These are phyloP conservation scores for Geopemphigus sp. DNA, from an alignment of 1,140 invertebrate genomes.

Conservation along the genomic window DNA sequence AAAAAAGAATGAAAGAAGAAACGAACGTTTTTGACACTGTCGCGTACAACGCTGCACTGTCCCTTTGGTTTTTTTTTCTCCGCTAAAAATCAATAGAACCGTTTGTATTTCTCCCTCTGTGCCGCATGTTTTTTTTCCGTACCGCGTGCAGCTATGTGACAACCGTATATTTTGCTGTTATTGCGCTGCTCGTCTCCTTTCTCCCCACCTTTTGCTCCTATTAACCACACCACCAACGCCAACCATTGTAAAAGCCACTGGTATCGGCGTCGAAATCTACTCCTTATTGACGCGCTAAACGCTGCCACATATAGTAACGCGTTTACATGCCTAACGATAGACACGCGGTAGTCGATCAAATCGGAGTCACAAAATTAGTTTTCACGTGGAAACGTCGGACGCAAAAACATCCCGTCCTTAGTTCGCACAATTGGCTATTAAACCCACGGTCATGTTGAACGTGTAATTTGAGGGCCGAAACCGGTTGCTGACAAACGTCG, in stretches of 20 bases:
- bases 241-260: neutral
- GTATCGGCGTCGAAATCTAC: neutral
- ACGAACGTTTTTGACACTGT: constrained; percentile 6
- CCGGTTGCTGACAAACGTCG: too few relatives aligned
- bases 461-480: too few relatives aligned
- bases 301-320: too few relatives aligned
- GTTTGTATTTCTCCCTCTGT: constrained; percentile 22
- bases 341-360: too few relatives aligned
- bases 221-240: neutral
- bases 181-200: neutral
- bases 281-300: neutral
- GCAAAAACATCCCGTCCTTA: too few relatives aligned
- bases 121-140: neutral
- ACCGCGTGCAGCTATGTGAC: neutral
- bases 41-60: neutral
- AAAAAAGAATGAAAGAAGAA: neutral
- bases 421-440: too few relatives aligned
- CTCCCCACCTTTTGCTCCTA: neutral
- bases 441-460: too few relatives aligned
- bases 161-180: neutral
- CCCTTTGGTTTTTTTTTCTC: constrained; percentile 12
- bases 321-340: too few relatives aligned
- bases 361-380: too few relatives aligned
- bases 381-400: too few relatives aligned
- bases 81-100: constrained; percentile 27